phyloP scores from a whole-genome alignment of 2,113 vertebrate species.

The Pontoporia blainvillei region DNA sequence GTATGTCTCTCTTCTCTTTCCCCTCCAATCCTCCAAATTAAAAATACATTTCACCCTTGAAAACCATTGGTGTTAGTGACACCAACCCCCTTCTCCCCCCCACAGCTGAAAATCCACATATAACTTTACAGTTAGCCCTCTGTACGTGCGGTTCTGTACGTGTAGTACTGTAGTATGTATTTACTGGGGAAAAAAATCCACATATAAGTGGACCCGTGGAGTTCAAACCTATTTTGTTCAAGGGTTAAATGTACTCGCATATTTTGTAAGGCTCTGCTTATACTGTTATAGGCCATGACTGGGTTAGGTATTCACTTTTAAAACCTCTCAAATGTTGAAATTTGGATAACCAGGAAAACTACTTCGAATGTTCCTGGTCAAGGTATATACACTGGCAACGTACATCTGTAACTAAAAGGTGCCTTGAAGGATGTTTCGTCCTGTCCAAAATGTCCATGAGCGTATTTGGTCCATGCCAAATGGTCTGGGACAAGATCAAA shows the following conservation, averaged over 20 bases:
- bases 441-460: background rate
- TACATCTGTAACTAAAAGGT: background rate
- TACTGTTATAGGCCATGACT: background rate
- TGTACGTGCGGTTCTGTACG: background rate
- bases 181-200: background rate
- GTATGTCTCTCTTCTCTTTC: background rate
- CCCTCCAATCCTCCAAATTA: background rate
- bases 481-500: background rate
- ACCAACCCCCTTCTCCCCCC: too few relatives aligned
- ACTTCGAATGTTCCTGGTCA: background rate
- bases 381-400: background rate
- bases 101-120: background rate
- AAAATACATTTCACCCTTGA: background rate
- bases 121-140: background rate
- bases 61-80: background rate
- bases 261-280: background rate
- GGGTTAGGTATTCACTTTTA: background rate
- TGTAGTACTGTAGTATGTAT: background rate
- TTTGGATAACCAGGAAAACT: background rate
- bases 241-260: background rate
- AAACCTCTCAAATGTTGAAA: background rate
- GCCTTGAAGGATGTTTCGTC: background rate
- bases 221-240: background rate
- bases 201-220: background rate
- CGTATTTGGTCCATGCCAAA: background rate